Evolutionary conservation across 1,140 invertebrate species (phyloP).

Genomic region (Rhopalosiphum maidis): DNA sequence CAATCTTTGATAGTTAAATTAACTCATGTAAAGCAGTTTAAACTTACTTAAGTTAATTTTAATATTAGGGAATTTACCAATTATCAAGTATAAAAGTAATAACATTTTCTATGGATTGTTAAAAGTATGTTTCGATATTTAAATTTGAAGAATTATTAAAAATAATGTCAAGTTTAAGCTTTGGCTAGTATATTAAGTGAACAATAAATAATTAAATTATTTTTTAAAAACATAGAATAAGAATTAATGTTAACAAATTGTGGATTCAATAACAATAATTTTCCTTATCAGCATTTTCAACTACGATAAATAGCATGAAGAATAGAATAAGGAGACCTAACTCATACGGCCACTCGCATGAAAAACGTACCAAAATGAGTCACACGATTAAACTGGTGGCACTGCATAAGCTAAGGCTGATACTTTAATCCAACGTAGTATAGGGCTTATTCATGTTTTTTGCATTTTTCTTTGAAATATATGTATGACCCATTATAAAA

Average conservation of each 20-base stretch:
- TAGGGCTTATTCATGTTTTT: too few relatives aligned
- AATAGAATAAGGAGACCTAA: too few relatives aligned
- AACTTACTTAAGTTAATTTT: background rate
- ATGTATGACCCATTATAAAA: too few relatives aligned
- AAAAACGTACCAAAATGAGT: too few relatives aligned
- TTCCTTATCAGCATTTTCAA: too few relatives aligned
- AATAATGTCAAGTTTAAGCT: background rate
- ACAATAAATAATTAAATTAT: background rate
- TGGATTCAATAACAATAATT: background rate
- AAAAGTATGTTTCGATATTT: background rate
- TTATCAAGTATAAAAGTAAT: background rate
- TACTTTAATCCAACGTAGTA: too few relatives aligned
- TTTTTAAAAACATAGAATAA: background rate
- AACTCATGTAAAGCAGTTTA: background rate
- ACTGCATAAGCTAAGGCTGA: too few relatives aligned
- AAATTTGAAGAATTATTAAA: too few relatives aligned
- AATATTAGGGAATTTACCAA: background rate
- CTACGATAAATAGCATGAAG: too few relatives aligned
- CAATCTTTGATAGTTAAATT: background rate
- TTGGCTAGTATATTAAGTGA: background rate
- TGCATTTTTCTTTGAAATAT: too few relatives aligned
- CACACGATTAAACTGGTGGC: too few relatives aligned
- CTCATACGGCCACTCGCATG: too few relatives aligned
- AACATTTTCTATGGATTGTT: background rate
- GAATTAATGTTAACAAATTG: background rate